Conservation (phyloP, 2,113 vertebrate species). For the Crotalus tigris region DNA sequence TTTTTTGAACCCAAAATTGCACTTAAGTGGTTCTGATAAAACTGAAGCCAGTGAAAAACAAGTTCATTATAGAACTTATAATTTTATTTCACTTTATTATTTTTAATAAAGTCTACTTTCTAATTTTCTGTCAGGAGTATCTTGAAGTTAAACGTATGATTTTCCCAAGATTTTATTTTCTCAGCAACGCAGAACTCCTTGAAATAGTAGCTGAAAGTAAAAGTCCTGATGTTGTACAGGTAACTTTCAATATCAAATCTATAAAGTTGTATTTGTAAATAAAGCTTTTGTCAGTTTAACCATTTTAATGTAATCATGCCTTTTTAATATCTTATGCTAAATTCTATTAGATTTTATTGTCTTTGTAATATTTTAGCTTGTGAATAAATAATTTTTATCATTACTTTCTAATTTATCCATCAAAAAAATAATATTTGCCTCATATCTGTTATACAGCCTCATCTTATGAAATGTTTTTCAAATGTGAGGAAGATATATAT, state of each 20-base stretch:
- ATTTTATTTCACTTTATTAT: background rate
- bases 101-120: slow-evolving; percentile 21
- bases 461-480: slow-evolving; percentile 70
- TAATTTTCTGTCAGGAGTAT: slow-evolving; percentile 61
- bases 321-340: background rate
- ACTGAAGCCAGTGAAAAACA: background rate
- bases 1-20: background rate
- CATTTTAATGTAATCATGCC: background rate
- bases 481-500: slow-evolving; percentile 64
- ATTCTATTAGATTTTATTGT: background rate
- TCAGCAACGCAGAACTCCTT: slow-evolving; percentile 69
- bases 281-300: background rate
- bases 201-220: slow-evolving; percentile 62
- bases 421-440: background rate
- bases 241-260: slow-evolving; percentile 22
- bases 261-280: background rate
- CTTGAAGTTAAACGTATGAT: slow-evolving; percentile 66
- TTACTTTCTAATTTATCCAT: background rate
- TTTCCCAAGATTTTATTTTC: slow-evolving; percentile 74
- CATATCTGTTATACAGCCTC: slow-evolving; percentile 54
- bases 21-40: background rate
- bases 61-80: background rate
- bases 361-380: background rate
- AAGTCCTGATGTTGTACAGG: slow-evolving; percentile 63
- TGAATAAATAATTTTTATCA: background rate